These are phyloP conservation scores for Helicoverpa armigera DNA, from an alignment of 1,140 invertebrate genomes.

Conservation along the genomic window DNA sequence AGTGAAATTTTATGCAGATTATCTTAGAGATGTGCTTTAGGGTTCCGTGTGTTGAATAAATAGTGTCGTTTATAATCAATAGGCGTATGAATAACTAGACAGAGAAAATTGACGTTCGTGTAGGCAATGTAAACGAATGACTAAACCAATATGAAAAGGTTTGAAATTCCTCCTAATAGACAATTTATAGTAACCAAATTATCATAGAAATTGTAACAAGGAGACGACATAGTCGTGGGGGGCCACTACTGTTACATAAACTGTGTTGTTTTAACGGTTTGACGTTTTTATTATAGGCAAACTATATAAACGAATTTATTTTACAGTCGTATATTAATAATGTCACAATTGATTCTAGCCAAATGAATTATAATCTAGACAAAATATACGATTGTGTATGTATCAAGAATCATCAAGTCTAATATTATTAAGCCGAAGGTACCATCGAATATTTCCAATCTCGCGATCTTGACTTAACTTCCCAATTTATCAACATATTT, in stretches of 20 bases:
- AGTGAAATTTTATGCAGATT: conserved; percentile 39
- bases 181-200: conserved; percentile 6
- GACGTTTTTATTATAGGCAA: background rate
- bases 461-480: background rate
- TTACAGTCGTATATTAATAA: background rate
- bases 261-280: conserved; percentile 2
- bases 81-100: background rate
- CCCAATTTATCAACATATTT: conserved; percentile 30
- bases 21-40: conserved; percentile 10
- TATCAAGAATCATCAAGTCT: background rate
- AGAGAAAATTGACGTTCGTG: background rate
- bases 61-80: background rate
- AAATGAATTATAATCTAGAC: background rate
- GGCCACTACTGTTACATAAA: conserved; percentile 15
- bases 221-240: conserved; percentile 4
- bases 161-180: conserved; percentile 1
- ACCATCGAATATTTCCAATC: background rate
- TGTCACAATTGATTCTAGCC: background rate
- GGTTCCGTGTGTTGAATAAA: conserved; percentile 17
- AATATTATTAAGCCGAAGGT: background rate
- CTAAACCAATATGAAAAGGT: background rate
- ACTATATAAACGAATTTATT: background rate
- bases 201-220: conserved; percentile 13
- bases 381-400: background rate
- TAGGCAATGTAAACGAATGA: background rate